Conservation (phyloP, 2,888 invertebrate genomes). For the Tryphoninae sp. region DNA sequence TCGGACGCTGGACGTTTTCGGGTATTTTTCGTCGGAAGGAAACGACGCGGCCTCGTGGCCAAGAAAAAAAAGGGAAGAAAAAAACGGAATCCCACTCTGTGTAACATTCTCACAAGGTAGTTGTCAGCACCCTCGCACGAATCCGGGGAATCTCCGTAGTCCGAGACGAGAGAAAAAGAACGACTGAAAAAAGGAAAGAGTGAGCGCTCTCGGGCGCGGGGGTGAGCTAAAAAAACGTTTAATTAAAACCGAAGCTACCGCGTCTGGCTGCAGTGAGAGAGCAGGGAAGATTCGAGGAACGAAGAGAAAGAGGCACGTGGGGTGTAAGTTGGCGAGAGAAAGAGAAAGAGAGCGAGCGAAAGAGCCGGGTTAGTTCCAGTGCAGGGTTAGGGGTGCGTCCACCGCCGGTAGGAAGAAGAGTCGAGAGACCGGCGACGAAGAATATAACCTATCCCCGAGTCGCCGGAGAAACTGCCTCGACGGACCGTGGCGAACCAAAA, state of each 20-base stretch:
- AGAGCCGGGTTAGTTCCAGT: conserved; percentile 48
- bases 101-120: background rate
- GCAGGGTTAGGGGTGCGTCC: conserved; percentile 49
- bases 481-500: conserved; percentile 50
- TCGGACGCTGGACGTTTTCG: conserved; percentile 18
- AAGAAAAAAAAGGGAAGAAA: conserved; percentile 20
- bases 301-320: conserved; percentile 20
- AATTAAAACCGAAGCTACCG: conserved; percentile 71
- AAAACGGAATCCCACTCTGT: conserved; percentile 9
- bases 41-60: conserved; percentile 21
- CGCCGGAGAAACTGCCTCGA: conserved; percentile 38
- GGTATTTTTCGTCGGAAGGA: conserved; percentile 52
- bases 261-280: conserved; percentile 53
- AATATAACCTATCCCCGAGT: conserved; percentile 14
- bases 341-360: conserved; percentile 21
- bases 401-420: conserved; percentile 45
- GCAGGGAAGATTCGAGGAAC: background rate
- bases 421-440: conserved; percentile 29
- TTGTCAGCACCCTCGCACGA: conserved; percentile 27
- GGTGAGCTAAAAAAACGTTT: conserved; percentile 67
- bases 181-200: conserved; percentile 19
- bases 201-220: background rate
- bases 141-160: conserved; percentile 51
- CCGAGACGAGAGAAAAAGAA: conserved; percentile 21
- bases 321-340: conserved; percentile 18